Base-by-base conservation (phyloP, 2,113 vertebrate genomes). In the Isichthys henryi region DNA sequence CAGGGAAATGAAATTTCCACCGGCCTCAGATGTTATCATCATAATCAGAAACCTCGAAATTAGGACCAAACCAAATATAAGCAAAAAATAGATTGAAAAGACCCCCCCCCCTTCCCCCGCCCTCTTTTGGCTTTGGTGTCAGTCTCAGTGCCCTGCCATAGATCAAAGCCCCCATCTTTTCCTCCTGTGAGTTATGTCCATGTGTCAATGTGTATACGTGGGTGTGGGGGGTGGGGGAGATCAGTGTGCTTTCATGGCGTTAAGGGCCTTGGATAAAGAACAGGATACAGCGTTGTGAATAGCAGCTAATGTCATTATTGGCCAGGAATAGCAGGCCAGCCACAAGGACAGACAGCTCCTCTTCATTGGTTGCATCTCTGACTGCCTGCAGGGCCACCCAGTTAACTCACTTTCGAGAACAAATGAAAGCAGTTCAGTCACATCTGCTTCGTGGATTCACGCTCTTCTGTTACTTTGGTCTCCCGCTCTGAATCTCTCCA, bases 41-140 rank as follows among this genome's bases (percentile, higher is more conserved):
- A 89, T 89, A 89, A 89, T 89, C 77, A 89, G 52, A 89, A 89
- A 85, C 77, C 80, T 35, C 88, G 62, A 58, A 84, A 89, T 84
- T 83, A 85, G 39, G 53, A 13, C 39, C 11, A 35, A 84, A 85
- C 80, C 53, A 85, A 23, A 83, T 52, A 56, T 50, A 58, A 58
- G 53, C 49, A 35, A 89, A 83, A 27, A 27, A 85, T 23, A 48
- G 23, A 84, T 89, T 58, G 17, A 84, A 45, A 83, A 11, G 62
- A 89, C 31, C 46, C 85, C 49, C 83, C 46, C 35, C 11, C 87
- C 39, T n/a, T 49, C 9, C 5, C 19, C 62, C 0, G 10, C 9
- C 3, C n/a, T 5, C n/a, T 70, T 70, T 13, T 13, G 46, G 43
- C 52, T 27, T 56, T 21, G 3, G 49, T n/a, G 15, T 31, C 46